phyloP scores from a whole-genome alignment of 2,888 invertebrate species.

The Diarsia mendica region DNA sequence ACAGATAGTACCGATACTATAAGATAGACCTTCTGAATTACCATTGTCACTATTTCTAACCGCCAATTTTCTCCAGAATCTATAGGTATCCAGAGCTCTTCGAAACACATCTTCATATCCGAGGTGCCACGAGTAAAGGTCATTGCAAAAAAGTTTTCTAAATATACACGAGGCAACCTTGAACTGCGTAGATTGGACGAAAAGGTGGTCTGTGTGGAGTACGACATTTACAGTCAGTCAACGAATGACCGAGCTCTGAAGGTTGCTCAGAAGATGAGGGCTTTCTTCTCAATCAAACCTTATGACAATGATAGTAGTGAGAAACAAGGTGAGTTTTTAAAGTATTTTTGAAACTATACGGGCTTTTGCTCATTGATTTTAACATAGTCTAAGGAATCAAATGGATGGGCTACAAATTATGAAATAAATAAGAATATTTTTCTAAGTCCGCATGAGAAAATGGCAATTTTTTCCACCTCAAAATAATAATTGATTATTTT shows the following conservation, averaged over 20 bases:
- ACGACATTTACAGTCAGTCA: conserved; percentile 76
- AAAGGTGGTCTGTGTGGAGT: conserved; percentile 85
- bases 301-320: conserved; percentile 32
- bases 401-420: not conserved
- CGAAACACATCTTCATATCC: conserved; percentile 74
- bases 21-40: not conserved
- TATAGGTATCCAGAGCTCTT: conserved; percentile 18
- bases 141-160: conserved; percentile 81
- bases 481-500: conserved; percentile 2
- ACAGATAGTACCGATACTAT: not conserved
- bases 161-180: conserved; percentile 78
- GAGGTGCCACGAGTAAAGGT: conserved; percentile 80
- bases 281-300: conserved; percentile 81
- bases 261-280: conserved; percentile 79
- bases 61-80: not conserved
- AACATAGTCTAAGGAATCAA: no score
- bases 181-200: conserved; percentile 83
- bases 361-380: not conserved
- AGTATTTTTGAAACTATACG: not conserved
- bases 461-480: not conserved
- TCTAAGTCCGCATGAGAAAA: not conserved
- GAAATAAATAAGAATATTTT: not conserved
- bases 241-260: conserved; percentile 33
- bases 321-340: conserved; percentile 23
- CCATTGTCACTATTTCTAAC: not conserved